Conservation (phyloP, 2,888 invertebrate genomes). For the Tipula confusa region DNA sequence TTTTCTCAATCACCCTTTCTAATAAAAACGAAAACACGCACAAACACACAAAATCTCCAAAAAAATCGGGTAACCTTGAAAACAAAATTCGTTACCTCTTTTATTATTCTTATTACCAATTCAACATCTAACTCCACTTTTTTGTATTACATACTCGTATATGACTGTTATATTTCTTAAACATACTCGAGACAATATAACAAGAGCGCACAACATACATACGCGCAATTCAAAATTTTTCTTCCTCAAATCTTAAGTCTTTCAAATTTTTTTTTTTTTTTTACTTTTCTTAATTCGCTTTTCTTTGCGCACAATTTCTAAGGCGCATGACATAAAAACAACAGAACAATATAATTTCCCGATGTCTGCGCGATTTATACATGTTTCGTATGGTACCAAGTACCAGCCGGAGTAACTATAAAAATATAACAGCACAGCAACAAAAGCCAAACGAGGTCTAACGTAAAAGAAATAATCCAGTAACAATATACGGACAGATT, state of each 20-base stretch:
- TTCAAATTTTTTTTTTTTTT: neutral
- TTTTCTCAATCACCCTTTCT: neutral
- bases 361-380: neutral
- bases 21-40: neutral
- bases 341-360: neutral
- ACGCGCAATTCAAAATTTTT: neutral
- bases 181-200: neutral
- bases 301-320: neutral
- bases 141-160: no score
- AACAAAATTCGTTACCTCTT: slow-evolving; percentile 5
- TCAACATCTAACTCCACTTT: neutral
- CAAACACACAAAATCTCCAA: neutral
- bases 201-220: neutral
- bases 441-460: neutral
- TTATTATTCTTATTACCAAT: slow-evolving; percentile 4
- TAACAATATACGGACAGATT: neutral
- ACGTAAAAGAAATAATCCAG: neutral
- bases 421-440: neutral
- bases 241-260: slow-evolving; percentile 20
- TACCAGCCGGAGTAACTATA: no score
- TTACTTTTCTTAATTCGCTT: neutral
- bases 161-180: neutral
- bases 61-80: neutral
- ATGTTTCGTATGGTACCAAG: no score
- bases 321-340: neutral